A percentile compares a stretch with the other conserved stretches of the same genome.
Conservation (phyloP, 1,140 invertebrate species). For the Pseudomyrmex gracilis region DNA sequence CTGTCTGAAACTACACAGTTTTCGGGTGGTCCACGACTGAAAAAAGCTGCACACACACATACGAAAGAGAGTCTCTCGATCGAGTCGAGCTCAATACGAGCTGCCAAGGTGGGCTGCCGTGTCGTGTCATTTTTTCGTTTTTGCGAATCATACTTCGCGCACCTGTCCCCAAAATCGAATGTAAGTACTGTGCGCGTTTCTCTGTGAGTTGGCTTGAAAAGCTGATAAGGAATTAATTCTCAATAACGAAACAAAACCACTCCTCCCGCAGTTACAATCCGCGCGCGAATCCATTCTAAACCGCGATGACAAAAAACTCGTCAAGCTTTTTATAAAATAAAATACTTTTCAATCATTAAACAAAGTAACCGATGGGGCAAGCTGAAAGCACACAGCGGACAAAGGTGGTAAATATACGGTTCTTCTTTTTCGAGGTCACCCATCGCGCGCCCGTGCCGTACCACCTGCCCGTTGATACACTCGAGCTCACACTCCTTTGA, state of each 20-base stretch:
- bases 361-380: conserved; percentile 4
- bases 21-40: conserved; percentile 67
- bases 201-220: not conserved
- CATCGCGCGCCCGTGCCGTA: conserved; percentile 70
- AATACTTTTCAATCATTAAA: conserved; percentile 11
- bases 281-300: not conserved
- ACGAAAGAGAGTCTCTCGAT: conserved; percentile 47
- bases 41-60: conserved; percentile 22
- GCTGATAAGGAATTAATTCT: not conserved
- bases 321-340: conserved; percentile 1
- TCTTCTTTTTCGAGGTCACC: conserved; percentile 63
- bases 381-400: conserved; percentile 15
- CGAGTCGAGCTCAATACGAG: conserved; percentile 57
- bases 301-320: no score
- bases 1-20: conserved; percentile 46
- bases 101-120: conserved; percentile 52
- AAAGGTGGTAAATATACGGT: conserved; percentile 46
- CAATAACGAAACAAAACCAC: not conserved
- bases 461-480: conserved; percentile 58
- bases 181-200: conserved; percentile 58
- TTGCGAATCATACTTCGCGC: conserved; percentile 56
- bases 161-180: conserved; percentile 67
- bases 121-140: conserved; percentile 51
- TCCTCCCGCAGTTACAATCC: not conserved
- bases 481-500: conserved; percentile 43